phyloP scores from a whole-genome alignment of 1,140 invertebrate genomes.

The Lepidostoma basale region DNA sequence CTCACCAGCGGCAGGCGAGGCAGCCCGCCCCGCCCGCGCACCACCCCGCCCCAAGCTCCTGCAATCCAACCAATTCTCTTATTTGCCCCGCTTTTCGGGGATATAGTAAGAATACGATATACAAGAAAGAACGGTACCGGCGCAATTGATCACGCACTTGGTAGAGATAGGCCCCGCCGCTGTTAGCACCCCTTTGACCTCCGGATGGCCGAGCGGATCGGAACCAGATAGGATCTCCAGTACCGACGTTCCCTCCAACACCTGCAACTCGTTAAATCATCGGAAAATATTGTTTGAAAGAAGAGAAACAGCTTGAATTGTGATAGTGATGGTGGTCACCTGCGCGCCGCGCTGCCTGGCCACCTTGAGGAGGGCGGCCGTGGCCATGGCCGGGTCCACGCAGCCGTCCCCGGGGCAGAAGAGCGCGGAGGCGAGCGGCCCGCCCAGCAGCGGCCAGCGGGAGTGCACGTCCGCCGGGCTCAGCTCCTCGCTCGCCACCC shows the following conservation, averaged over 20 bases:
- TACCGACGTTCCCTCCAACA: conserved; percentile 79
- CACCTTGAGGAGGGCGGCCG: conserved; percentile 73
- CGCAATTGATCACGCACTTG: conserved; percentile 75
- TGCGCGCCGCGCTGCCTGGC: conserved; percentile 73
- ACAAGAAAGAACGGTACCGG: too few relatives aligned
- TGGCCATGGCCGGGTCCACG: conserved; percentile 81
- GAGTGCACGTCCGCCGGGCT: conserved; percentile 74
- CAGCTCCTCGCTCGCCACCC: conserved; percentile 76
- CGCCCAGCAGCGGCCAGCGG: conserved; percentile 81
- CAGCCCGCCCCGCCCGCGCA: conserved; percentile 73
- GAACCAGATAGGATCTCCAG: conserved; percentile 67
- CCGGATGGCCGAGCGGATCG: conserved; percentile 68
- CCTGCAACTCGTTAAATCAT: too few relatives aligned
- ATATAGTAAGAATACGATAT: too few relatives aligned
- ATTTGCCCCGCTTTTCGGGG: too few relatives aligned
- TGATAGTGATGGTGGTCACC: too few relatives aligned
- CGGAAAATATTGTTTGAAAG: too few relatives aligned
- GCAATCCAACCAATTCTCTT: too few relatives aligned
- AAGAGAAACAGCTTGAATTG: too few relatives aligned
- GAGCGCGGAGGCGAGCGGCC: conserved; percentile 75
- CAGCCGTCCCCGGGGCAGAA: conserved; percentile 83
- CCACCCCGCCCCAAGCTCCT: conserved; percentile 79
- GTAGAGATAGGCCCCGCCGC: conserved; percentile 74
- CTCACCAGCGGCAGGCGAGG: conserved; percentile 74
- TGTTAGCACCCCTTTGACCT: conserved; percentile 78